phyloP scores from a whole-genome alignment of 2,113 vertebrate genomes.

The Coracopsis vasa region DNA sequence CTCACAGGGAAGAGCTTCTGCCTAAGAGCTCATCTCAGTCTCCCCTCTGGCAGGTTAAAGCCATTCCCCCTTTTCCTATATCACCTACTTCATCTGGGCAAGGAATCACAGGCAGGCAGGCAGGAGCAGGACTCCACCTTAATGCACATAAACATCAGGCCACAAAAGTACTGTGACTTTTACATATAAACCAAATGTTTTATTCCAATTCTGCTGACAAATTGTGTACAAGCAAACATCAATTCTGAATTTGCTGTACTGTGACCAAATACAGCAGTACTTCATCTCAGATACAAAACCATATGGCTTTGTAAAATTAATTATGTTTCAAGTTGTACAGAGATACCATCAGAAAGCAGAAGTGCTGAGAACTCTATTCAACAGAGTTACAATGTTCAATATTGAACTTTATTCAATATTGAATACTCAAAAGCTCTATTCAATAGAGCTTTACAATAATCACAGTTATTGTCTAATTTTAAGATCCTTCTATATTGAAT shows the following conservation, averaged over 20 bases:
- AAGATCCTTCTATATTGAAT: neutral
- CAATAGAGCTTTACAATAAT: neutral
- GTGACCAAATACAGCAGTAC: neutral
- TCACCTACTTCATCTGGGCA: neutral
- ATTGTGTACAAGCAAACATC: neutral
- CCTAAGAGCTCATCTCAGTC: neutral
- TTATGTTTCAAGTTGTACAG: neutral
- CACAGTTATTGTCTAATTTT: neutral
- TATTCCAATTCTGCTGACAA: neutral
- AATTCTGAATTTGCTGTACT: neutral
- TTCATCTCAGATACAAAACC: neutral
- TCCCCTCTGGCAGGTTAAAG: neutral
- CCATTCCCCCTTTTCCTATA: neutral
- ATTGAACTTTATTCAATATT: neutral
- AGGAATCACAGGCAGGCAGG: neutral
- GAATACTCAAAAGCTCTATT: neutral
- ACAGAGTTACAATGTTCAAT: neutral
- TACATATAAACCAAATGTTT: neutral
- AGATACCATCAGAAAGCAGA: neutral
- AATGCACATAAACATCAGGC: rapidly evolving
- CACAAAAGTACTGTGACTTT: neutral
- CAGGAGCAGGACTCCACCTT: neutral
- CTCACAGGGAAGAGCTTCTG: neutral
- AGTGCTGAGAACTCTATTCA: neutral
- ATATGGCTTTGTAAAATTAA: neutral